Evolutionary conservation across 2,113 vertebrate species (phyloP).

Genomic region (Monopterus albus): DNA sequence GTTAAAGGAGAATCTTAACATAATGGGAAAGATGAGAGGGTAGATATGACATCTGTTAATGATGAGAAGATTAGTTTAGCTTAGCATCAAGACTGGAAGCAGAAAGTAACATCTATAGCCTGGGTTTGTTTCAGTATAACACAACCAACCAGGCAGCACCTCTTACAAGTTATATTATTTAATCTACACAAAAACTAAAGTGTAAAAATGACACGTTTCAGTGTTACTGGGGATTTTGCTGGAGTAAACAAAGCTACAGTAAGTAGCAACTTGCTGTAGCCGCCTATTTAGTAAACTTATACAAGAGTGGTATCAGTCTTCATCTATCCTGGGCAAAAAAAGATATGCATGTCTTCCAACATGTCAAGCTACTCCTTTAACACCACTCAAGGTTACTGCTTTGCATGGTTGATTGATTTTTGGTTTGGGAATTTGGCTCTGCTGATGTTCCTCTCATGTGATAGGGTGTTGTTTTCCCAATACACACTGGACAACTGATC

Average conservation of each 20-base stretch:
- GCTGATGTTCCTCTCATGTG: slow-evolving; percentile 30
- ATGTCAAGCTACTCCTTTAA: neutral
- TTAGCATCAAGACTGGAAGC: no score
- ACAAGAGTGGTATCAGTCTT: neutral
- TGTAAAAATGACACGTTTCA: no score
- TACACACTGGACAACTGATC: slow-evolving; percentile 58
- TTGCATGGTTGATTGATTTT: slow-evolving; percentile 6
- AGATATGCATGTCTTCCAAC: neutral
- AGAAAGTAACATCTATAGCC: no score
- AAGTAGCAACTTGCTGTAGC: no score
- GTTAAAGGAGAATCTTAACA: neutral
- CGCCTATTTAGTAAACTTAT: no score
- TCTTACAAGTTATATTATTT: neutral
- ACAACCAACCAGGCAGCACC: no score
- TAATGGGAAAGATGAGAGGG: no score
- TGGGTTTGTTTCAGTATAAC: no score
- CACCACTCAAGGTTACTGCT: neutral
- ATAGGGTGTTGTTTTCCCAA: slow-evolving; percentile 52
- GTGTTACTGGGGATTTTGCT: neutral
- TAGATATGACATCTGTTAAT: neutral
- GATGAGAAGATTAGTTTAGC: neutral
- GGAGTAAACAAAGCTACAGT: no score
- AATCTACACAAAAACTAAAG: neutral
- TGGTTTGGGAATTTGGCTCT: neutral
- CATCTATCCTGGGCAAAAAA: neutral